Percentiles rank a stretch among this genome's conserved stretches.
Conservation (phyloP, 1,140 invertebrate genomes). For the Hyphantria cunea region DNA sequence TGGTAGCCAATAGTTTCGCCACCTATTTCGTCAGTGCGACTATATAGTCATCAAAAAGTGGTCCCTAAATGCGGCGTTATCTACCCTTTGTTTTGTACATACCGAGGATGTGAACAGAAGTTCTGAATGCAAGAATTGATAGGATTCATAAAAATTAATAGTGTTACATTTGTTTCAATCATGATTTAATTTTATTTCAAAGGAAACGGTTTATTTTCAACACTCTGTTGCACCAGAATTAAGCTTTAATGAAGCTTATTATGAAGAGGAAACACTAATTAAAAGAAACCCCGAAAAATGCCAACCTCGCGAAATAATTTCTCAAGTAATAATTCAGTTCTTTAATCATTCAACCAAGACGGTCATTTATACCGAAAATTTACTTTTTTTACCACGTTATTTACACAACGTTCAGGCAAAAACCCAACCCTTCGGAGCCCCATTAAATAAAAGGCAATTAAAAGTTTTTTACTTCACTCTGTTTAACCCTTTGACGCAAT, state of each 20-base stretch:
- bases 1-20: too few relatives aligned
- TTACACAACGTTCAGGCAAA: conserved; percentile 13
- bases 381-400: conserved; percentile 11
- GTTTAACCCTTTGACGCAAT: conserved; percentile 21
- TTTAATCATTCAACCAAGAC: conserved; percentile 17
- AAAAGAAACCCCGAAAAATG: conserved; percentile 4
- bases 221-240: too few relatives aligned
- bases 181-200: too few relatives aligned
- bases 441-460: conserved; percentile 25
- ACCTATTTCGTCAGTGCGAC: too few relatives aligned
- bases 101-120: too few relatives aligned
- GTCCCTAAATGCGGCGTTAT: too few relatives aligned
- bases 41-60: too few relatives aligned
- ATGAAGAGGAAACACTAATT: not conserved
- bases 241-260: not conserved
- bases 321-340: conserved; percentile 9
- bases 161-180: too few relatives aligned
- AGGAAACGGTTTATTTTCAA: too few relatives aligned
- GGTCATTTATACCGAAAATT: conserved; percentile 14
- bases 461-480: conserved; percentile 28
- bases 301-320: conserved; percentile 5
- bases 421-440: conserved; percentile 22
- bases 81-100: too few relatives aligned
- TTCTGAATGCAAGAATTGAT: too few relatives aligned
- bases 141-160: too few relatives aligned